phyloP scores from a whole-genome alignment of 2,113 vertebrate genomes.

The Mobula birostris region DNA sequence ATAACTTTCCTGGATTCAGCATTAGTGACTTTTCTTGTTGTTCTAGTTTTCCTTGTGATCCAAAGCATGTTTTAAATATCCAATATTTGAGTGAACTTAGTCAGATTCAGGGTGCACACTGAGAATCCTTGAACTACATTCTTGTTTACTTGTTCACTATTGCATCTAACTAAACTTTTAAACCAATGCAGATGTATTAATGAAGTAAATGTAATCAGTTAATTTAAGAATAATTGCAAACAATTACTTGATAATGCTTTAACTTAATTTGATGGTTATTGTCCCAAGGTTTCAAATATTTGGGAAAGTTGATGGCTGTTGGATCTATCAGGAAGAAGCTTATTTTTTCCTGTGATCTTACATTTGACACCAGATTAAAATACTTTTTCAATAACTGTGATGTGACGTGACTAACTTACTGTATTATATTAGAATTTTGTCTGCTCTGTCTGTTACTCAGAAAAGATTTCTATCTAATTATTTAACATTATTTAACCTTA shows the following conservation, averaged over 20 bases:
- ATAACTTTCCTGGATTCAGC: neutral
- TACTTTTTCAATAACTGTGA: neutral
- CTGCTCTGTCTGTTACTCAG: no score
- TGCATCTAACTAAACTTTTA: neutral
- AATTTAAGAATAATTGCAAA: neutral
- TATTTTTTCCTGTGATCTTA: neutral
- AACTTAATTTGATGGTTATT: neutral
- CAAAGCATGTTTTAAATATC: neutral
- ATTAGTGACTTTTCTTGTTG: neutral
- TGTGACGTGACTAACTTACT: neutral
- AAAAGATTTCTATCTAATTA: no score
- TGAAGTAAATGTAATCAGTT: neutral
- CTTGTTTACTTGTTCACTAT: neutral
- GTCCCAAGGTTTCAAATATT: neutral
- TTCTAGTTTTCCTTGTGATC: neutral
- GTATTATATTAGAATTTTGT: neutral
- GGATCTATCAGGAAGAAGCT: no score
- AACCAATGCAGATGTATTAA: neutral
- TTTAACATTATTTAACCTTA: no score
- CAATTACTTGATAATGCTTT: neutral
- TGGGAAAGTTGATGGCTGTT: no score
- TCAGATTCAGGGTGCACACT: neutral
- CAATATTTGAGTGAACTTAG: neutral
- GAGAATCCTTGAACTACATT: neutral
- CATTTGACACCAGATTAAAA: neutral